Percentiles rank a stretch among this genome's conserved stretches.
Evolutionary conservation across 92 coral and sea anemone genomes (phyloP).

Genomic region (Desmophyllum pertusum): DNA sequence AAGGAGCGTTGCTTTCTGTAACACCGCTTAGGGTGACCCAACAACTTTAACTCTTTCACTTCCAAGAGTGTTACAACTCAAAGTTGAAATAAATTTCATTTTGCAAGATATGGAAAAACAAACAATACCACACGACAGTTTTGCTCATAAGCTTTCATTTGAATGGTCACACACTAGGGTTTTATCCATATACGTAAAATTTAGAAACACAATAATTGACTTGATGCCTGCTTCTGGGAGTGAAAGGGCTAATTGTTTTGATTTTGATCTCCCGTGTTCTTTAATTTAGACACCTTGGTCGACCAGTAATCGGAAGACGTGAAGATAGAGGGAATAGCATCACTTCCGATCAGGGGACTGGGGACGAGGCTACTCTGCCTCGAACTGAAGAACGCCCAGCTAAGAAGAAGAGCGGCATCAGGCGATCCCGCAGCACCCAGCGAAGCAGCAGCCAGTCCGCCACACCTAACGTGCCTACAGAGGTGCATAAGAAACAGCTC

Average conservation of each 20-base stretch:
- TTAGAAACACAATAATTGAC: too few relatives aligned
- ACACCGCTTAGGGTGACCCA: too few relatives aligned
- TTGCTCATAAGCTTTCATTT: too few relatives aligned
- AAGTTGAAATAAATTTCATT: too few relatives aligned
- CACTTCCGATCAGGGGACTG: constrained; percentile 90
- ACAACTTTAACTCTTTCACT: too few relatives aligned
- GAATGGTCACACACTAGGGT: too few relatives aligned
- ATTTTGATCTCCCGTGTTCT: not conserved
- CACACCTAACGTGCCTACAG: constrained; percentile 47
- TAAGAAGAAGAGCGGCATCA: constrained; percentile 24
- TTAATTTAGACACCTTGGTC: constrained; percentile 33
- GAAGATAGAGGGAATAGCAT: constrained; percentile 51
- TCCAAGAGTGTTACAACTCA: too few relatives aligned
- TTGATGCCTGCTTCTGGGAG: too few relatives aligned
- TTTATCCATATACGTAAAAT: too few relatives aligned
- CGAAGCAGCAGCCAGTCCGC: not conserved
- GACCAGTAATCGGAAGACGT: constrained; percentile 30
- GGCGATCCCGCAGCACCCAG: constrained; percentile 28
- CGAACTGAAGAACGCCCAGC: constrained; percentile 52
- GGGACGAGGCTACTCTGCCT: constrained; percentile 83
- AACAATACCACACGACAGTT: too few relatives aligned
- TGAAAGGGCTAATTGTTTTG: not conserved
- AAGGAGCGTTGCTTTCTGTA: too few relatives aligned
- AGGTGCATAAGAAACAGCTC: constrained; percentile 36
- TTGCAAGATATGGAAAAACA: too few relatives aligned